Conservation (phyloP, 2,113 vertebrate species). For the Campylorhamphus procurvoides region DNA sequence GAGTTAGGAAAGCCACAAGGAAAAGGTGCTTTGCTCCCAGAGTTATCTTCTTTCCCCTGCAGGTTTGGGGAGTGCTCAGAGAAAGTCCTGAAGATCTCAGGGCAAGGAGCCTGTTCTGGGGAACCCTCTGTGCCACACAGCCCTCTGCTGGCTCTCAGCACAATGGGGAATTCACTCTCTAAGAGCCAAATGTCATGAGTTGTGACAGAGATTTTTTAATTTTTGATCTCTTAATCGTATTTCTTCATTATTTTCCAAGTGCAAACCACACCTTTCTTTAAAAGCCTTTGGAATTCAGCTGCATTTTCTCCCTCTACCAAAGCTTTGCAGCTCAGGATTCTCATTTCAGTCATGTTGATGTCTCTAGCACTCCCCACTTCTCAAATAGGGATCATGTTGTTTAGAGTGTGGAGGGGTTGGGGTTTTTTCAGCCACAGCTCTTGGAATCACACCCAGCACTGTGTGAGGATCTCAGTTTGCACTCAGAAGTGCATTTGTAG, state of each 20-base stretch:
- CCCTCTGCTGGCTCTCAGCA: background rate
- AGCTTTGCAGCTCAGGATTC: background rate
- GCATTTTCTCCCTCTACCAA: background rate
- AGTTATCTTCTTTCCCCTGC: background rate
- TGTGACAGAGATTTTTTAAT: background rate
- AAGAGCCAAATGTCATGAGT: background rate
- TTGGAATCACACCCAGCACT: background rate
- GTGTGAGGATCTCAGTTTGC: slow-evolving; percentile 34
- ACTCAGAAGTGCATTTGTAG: background rate
- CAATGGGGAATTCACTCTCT: background rate
- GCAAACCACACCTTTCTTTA: background rate
- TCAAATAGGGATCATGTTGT: background rate
- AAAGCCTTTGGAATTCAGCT: background rate
- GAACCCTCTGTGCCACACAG: background rate
- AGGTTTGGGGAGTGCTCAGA: background rate
- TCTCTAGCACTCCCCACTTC: background rate
- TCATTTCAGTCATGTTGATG: background rate
- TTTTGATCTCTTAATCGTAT: background rate
- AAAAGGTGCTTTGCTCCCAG: background rate
- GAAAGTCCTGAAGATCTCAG: background rate
- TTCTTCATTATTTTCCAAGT: background rate
- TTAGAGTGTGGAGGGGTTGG: background rate
- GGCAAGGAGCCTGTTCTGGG: background rate
- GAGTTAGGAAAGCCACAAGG: background rate
- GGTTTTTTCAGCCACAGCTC: background rate